A percentile compares a stretch with the other conserved stretches of the same genome.
These are phyloP conservation scores for Tetragnatha versicolor DNA, from an alignment of 1,140 invertebrate genomes.

Conservation along the genomic window DNA sequence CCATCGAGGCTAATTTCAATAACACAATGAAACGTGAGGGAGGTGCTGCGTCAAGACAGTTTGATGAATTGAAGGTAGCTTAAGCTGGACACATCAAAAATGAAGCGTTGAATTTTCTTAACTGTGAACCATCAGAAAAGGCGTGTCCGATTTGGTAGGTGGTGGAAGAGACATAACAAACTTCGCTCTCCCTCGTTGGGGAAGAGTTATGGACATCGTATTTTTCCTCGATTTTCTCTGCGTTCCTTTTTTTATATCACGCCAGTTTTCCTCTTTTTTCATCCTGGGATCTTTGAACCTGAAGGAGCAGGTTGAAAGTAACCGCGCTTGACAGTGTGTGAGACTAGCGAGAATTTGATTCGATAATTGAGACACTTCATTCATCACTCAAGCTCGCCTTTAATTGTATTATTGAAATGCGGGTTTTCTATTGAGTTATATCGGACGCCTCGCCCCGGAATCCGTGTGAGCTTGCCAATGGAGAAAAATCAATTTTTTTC, in stretches of 20 bases:
- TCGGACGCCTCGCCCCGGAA: too few relatives aligned
- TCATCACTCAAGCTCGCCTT: too few relatives aligned
- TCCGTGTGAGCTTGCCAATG: too few relatives aligned
- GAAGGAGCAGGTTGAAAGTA: not conserved
- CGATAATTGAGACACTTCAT: too few relatives aligned
- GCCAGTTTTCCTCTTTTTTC: not conserved
- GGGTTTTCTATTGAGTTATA: too few relatives aligned
- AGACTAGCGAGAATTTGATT: too few relatives aligned
- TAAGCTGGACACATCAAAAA: slow-evolving; percentile 10
- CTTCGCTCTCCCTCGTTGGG: not conserved
- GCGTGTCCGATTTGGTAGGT: slow-evolving; percentile 15
- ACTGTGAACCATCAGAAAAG: not conserved
- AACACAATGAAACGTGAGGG: not conserved
- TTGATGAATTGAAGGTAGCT: slow-evolving; percentile 7
- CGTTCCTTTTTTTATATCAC: not conserved
- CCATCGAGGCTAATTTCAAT: not conserved
- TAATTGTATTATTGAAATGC: too few relatives aligned
- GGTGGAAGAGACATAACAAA: slow-evolving; percentile 6
- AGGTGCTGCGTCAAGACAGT: not conserved
- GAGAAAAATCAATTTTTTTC: too few relatives aligned
- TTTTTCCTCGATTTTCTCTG: too few relatives aligned
- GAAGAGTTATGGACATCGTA: not conserved
- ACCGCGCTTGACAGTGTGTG: not conserved
- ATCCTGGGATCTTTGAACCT: not conserved
- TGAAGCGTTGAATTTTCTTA: slow-evolving; percentile 14